These are phyloP conservation scores for Pempheris klunzingeri DNA, from an alignment of 2,797 vertebrate species.

Conservation along the genomic window DNA sequence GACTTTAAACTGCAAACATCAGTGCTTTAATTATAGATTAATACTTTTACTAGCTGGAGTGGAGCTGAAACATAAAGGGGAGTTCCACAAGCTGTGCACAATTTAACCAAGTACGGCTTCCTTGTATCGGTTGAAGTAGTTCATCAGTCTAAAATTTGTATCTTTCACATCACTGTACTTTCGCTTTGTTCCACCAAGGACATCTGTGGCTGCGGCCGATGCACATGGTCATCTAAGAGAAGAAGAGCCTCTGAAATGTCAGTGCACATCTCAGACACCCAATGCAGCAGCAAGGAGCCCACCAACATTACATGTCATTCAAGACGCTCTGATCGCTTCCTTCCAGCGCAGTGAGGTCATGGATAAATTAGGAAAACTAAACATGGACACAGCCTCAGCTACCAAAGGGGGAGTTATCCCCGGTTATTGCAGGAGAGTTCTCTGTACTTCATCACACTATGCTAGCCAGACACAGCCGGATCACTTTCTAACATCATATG, in stretches of 20 bases:
- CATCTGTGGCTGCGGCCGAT: background rate
- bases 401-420: background rate
- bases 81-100: background rate
- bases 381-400: background rate
- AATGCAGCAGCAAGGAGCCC: background rate
- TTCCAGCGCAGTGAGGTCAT: background rate
- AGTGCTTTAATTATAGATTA: background rate
- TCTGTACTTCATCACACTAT: background rate
- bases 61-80: background rate
- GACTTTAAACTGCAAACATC: background rate
- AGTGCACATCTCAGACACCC: background rate
- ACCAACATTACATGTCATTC: background rate
- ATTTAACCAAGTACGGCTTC: background rate
- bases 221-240: background rate
- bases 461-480: background rate
- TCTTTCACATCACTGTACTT: background rate
- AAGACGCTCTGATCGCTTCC: background rate
- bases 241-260: background rate
- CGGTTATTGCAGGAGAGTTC: slow-evolving; percentile 8
- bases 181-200: background rate
- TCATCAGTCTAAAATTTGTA: background rate
- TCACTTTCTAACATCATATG: slow-evolving; percentile 3
- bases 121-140: background rate
- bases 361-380: background rate
- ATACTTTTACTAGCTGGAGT: background rate